These are phyloP conservation scores for Halocaridina rubra DNA, from an alignment of 2,888 invertebrate genomes.

Conservation along the genomic window DNA sequence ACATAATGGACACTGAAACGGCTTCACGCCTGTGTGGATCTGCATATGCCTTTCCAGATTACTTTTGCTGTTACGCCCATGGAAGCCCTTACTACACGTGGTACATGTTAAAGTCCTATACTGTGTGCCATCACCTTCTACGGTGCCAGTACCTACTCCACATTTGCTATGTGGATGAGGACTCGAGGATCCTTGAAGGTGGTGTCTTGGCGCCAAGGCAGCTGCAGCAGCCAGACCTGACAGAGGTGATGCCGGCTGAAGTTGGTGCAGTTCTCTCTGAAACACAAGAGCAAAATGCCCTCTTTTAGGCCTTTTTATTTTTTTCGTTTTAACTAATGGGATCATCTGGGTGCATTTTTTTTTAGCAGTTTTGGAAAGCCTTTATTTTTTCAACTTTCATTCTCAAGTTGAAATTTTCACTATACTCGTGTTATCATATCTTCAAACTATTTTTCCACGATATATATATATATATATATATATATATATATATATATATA, in stretches of 20 bases:
- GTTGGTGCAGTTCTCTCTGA: conserved; percentile 42
- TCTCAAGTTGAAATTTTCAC: too few species aligned
- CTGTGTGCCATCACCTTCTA: conserved; percentile 15
- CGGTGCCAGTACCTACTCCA: background rate
- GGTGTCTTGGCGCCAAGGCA: background rate
- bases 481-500: too few species aligned
- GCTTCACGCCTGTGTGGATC: conserved; percentile 54
- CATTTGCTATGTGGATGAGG: background rate
- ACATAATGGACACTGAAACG: conserved; percentile 56
- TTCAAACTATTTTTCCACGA: too few species aligned
- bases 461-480: too few species aligned
- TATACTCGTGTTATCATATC: too few species aligned
- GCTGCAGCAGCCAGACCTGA: background rate
- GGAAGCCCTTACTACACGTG: conserved; percentile 51
- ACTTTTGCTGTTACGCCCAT: conserved; percentile 56
- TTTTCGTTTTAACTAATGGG: too few species aligned
- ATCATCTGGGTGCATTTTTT: too few species aligned
- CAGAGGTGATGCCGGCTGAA: background rate
- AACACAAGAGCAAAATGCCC: conserved; percentile 52
- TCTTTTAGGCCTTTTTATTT: conserved; percentile 28
- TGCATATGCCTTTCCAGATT: conserved; percentile 55
- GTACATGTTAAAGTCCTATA: conserved; percentile 35
- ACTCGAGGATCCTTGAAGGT: background rate
- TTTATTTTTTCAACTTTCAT: background rate
- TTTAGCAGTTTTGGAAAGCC: background rate